phyloP scores from a whole-genome alignment of 2,888 invertebrate species.

The Trilocha varians region DNA sequence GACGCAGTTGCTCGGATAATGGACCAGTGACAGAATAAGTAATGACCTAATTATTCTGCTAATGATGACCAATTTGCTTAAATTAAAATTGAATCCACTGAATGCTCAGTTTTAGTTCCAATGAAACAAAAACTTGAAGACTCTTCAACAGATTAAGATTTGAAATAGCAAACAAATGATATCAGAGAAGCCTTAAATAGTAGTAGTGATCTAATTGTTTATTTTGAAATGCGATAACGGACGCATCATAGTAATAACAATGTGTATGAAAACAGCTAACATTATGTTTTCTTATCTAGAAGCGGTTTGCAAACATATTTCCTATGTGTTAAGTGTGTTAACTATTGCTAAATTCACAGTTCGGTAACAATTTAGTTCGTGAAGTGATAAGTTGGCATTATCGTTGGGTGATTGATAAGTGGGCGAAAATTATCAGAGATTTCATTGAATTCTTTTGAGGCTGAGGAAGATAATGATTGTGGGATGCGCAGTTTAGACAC shows the following conservation, averaged over 20 bases:
- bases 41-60: too few species aligned
- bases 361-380: slow-evolving; percentile 3
- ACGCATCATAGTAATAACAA: neutral
- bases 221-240: neutral
- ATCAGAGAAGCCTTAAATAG: neutral
- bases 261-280: neutral
- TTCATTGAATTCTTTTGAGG: slow-evolving; percentile 13
- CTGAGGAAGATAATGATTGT: neutral
- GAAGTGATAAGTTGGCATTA: slow-evolving; percentile 5
- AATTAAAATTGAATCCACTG: too few species aligned
- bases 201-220: neutral
- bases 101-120: too few species aligned
- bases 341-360: neutral
- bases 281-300: neutral
- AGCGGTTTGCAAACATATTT: neutral
- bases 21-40: too few species aligned
- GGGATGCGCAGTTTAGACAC: neutral
- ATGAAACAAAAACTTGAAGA: too few species aligned
- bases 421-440: slow-evolving; percentile 32
- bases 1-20: too few species aligned
- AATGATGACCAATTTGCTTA: too few species aligned
- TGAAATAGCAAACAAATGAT: neutral
- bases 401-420: slow-evolving; percentile 18
- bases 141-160: slow-evolving; percentile 2
- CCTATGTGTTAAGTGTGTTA: neutral